Evolutionary conservation across 1,140 invertebrate genomes (phyloP).

Genomic region (Lepidostoma basale): DNA sequence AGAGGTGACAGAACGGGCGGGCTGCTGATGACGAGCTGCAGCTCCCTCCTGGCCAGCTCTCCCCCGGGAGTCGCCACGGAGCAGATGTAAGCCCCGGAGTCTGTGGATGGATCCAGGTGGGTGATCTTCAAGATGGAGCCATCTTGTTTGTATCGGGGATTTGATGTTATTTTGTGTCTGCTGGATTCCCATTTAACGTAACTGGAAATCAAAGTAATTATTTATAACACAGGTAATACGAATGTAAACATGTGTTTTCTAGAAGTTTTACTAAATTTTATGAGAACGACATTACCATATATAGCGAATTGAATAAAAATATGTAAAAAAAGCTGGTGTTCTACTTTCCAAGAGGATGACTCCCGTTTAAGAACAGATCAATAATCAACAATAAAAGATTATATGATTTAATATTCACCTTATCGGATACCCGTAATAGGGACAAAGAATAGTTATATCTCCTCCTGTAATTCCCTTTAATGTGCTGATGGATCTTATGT

Average conservation of each 20-base stretch:
- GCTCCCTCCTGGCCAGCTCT: constrained; percentile 70
- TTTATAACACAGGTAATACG: too few relatives aligned
- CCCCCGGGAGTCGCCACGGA: constrained; percentile 74
- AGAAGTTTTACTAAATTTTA: too few relatives aligned
- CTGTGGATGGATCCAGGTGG: constrained; percentile 67
- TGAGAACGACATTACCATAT: too few relatives aligned
- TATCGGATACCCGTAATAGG: constrained; percentile 87
- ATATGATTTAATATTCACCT: constrained; percentile 49
- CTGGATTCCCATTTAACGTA: constrained; percentile 60
- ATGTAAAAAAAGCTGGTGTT: too few relatives aligned
- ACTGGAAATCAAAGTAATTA: constrained; percentile 43
- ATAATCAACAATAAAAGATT: neutral
- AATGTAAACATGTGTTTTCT: too few relatives aligned
- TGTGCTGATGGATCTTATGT: constrained; percentile 80
- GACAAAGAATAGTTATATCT: constrained; percentile 79
- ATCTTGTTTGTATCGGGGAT: constrained; percentile 57
- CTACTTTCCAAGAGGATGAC: too few relatives aligned
- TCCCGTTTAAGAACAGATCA: neutral
- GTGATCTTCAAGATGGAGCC: constrained; percentile 77
- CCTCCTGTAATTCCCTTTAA: constrained; percentile 82
- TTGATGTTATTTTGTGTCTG: constrained; percentile 40
- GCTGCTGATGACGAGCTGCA: constrained; percentile 70
- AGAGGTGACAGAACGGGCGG: constrained; percentile 76
- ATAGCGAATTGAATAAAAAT: too few relatives aligned
- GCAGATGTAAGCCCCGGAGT: constrained; percentile 72